Evolutionary conservation across 1,140 invertebrate genomes (phyloP).

Genomic region (Aricia agestis): DNA sequence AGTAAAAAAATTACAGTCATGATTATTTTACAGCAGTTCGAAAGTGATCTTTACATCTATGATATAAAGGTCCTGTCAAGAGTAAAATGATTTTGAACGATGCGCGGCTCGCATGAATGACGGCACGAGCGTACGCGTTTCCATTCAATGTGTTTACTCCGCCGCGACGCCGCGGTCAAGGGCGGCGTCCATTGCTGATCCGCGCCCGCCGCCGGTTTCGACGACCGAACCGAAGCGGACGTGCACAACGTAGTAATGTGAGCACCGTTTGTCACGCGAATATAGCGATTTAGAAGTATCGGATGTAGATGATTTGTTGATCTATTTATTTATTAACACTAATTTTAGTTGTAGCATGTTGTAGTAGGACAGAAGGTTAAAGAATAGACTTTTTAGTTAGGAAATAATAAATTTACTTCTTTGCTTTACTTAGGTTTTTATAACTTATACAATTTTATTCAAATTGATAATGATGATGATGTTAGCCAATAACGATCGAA

Average conservation of each 20-base stretch:
- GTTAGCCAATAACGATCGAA: neutral
- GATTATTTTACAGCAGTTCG: neutral
- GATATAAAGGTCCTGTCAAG: too few species aligned
- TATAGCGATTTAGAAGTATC: neutral
- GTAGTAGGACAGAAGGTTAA: too few species aligned
- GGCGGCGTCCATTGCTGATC: conserved; percentile 57
- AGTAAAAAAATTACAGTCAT: too few species aligned
- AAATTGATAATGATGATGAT: neutral
- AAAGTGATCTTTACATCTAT: neutral
- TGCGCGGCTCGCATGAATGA: conserved; percentile 70
- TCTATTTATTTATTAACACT: neutral
- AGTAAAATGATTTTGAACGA: neutral
- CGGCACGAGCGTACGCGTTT: conserved; percentile 59
- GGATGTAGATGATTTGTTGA: neutral
- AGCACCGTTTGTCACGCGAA: neutral
- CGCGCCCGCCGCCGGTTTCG: conserved; percentile 35
- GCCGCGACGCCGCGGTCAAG: conserved; percentile 58
- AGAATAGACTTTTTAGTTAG: too few species aligned
- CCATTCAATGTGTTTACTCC: conserved; percentile 73
- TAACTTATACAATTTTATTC: neutral
- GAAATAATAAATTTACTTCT: too few species aligned
- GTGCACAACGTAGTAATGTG: conserved; percentile 21
- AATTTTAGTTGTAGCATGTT: too few species aligned
- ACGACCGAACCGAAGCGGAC: conserved; percentile 29
- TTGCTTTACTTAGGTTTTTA: neutral